These are phyloP conservation scores for Aplysina aerophoba DNA, from an alignment of 37 sponge, comb jelly and placozoan species.

Conservation along the genomic window DNA sequence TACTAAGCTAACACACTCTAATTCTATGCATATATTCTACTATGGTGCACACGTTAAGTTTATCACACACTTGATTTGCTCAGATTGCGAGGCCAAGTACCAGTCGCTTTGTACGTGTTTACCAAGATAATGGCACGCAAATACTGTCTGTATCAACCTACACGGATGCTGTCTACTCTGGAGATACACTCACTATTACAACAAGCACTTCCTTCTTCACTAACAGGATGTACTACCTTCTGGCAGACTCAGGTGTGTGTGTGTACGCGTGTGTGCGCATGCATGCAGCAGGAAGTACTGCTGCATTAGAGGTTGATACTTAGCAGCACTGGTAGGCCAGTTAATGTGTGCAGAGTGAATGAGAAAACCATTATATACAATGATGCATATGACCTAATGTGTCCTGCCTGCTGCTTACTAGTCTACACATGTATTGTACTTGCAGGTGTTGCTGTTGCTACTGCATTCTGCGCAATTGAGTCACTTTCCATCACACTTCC, in stretches of 20 bases:
- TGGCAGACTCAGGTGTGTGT: constrained; percentile 26
- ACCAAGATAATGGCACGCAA: neutral
- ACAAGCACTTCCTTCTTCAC: neutral
- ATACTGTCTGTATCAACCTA: neutral
- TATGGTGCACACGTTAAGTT: too few species aligned
- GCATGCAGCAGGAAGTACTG: too few species aligned
- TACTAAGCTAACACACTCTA: too few species aligned
- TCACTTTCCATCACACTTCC: constrained; percentile 45
- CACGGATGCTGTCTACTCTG: neutral
- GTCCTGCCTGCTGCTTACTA: constrained; percentile 25
- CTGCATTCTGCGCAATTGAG: constrained; percentile 28
- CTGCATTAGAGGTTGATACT: too few species aligned
- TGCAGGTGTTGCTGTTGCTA: constrained; percentile 38
- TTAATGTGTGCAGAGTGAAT: too few species aligned
- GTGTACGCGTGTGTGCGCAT: constrained; percentile 7
- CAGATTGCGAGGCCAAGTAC: constrained; percentile 14
- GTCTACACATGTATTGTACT: constrained; percentile 33
- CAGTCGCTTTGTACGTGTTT: neutral
- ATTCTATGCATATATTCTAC: too few species aligned
- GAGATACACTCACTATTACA: neutral
- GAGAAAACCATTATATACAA: too few species aligned
- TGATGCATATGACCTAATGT: too few species aligned
- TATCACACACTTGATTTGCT: neutral
- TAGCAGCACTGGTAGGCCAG: too few species aligned
- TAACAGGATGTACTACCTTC: neutral